Percentiles rank a stretch among this genome's conserved stretches.
Conservation (phyloP, 2,888 invertebrate genomes). For the Drosophila antonietae region DNA sequence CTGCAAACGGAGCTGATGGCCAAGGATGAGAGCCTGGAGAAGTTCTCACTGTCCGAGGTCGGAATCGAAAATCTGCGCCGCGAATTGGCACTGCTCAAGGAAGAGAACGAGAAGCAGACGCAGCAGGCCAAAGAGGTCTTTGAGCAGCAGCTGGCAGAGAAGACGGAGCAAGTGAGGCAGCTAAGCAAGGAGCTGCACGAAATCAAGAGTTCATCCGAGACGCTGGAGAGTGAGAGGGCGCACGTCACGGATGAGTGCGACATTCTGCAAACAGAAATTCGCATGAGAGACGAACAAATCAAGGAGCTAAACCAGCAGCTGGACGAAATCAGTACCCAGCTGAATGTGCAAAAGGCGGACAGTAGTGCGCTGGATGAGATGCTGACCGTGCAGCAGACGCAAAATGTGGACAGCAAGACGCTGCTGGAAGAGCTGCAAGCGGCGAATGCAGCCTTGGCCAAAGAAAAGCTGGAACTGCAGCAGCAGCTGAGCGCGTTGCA, state of each 20-base stretch:
- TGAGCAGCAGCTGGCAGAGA: constrained; percentile 58
- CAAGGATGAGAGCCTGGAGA: constrained; percentile 83
- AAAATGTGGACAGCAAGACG: constrained; percentile 44
- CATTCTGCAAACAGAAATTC: constrained; percentile 73
- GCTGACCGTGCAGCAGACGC: constrained; percentile 63
- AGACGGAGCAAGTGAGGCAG: constrained; percentile 62
- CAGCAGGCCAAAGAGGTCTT: constrained; percentile 50
- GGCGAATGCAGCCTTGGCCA: constrained; percentile 54
- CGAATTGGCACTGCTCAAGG: constrained; percentile 71
- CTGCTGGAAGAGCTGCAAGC: constrained; percentile 63
- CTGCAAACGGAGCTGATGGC: constrained; percentile 76
- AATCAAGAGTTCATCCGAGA: constrained; percentile 56
- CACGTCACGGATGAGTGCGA: constrained; percentile 70
- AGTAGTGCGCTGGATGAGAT: constrained; percentile 77
- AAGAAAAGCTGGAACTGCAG: constrained; percentile 19
- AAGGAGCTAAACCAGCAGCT: constrained; percentile 64
- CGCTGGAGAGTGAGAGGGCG: constrained; percentile 65
- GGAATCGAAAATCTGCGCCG: constrained; percentile 79
- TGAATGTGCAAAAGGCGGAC: constrained; percentile 77
- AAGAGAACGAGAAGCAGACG: constrained; percentile 75
- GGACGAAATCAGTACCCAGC: constrained; percentile 66
- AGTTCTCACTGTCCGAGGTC: constrained; percentile 78
- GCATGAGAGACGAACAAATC: constrained; percentile 69
- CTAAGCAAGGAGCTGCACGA: constrained; percentile 53
- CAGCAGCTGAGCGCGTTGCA: constrained; percentile 13